phyloP scores from a whole-genome alignment of 2,888 invertebrate species.

The Synanthedon andrenaeformis region DNA sequence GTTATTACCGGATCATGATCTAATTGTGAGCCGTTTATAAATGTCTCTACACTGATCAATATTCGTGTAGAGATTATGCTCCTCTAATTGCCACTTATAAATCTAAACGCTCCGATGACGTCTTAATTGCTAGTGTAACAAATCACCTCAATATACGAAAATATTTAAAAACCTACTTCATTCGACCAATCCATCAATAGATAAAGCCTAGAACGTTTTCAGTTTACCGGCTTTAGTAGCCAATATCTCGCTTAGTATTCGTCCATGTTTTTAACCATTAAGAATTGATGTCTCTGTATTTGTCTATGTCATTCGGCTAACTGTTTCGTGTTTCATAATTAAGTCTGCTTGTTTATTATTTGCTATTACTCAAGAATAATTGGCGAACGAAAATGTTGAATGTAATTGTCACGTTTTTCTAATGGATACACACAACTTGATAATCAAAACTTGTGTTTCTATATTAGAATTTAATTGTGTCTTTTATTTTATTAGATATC shows the following conservation, averaged over 20 bases:
- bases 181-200: slow-evolving; percentile 11
- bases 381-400: slow-evolving; percentile 20
- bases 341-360: slow-evolving; percentile 31
- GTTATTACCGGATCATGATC: slow-evolving; percentile 28
- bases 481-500: too few species aligned
- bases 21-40: slow-evolving; percentile 53
- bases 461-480: too few species aligned
- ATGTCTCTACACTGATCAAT: slow-evolving; percentile 49
- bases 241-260: slow-evolving; percentile 10
- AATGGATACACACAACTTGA: neutral
- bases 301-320: slow-evolving; percentile 33
- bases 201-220: slow-evolving; percentile 3
- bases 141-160: slow-evolving; percentile 41
- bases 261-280: slow-evolving; percentile 22
- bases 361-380: slow-evolving; percentile 29
- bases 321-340: slow-evolving; percentile 36
- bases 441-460: too few species aligned
- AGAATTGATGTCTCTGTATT: slow-evolving; percentile 37
- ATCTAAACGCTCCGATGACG: slow-evolving; percentile 57
- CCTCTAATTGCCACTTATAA: slow-evolving; percentile 61
- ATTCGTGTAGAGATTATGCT: slow-evolving; percentile 56
- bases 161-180: slow-evolving; percentile 25
- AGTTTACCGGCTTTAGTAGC: slow-evolving; percentile 1
- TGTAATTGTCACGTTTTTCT: slow-evolving; percentile 20
- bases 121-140: slow-evolving; percentile 59